A percentile compares a stretch with the other conserved stretches of the same genome.
phyloP scores from a whole-genome alignment of 1,140 invertebrate genomes.

The Prorops nasuta region DNA sequence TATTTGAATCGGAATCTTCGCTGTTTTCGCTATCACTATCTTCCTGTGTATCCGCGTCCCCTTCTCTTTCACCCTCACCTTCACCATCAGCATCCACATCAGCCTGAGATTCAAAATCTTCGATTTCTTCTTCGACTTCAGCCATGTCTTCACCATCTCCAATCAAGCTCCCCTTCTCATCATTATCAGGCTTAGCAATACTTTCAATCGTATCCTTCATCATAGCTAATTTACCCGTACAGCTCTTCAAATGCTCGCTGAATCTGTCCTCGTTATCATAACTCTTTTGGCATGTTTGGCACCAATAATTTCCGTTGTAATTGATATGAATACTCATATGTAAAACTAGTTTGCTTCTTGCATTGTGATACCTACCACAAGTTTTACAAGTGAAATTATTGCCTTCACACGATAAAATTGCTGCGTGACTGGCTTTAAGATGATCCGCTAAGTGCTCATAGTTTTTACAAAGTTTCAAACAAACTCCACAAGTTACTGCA shows the following conservation, averaged over 20 bases:
- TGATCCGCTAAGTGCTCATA: constrained; percentile 60
- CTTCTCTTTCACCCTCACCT: constrained; percentile 20
- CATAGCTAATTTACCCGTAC: constrained; percentile 28
- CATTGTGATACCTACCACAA: constrained; percentile 61
- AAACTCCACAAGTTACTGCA: constrained; percentile 63
- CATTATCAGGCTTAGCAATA: constrained; percentile 22
- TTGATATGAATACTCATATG: constrained; percentile 63
- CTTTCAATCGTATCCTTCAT: constrained; percentile 22
- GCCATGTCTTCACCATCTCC: constrained; percentile 33
- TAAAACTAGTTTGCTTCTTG: constrained; percentile 59
- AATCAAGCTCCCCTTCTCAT: constrained; percentile 37
- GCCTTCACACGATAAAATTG: constrained; percentile 56
- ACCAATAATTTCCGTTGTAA: constrained; percentile 46
- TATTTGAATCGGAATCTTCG: neutral
- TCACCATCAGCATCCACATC: too few relatives aligned
- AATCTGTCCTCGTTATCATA: constrained; percentile 44
- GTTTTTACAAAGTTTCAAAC: constrained; percentile 58
- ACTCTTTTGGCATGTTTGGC: constrained; percentile 42
- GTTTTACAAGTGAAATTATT: constrained; percentile 64
- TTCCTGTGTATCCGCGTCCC: constrained; percentile 14
- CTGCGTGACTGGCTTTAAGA: constrained; percentile 56
- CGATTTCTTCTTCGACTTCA: constrained; percentile 15
- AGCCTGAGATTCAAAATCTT: constrained; percentile 38
- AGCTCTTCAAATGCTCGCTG: constrained; percentile 38
- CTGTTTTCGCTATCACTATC: constrained; percentile 16